These are phyloP conservation scores for Drosophila sucinea DNA, from an alignment of 1,140 invertebrate genomes.

Conservation along the genomic window DNA sequence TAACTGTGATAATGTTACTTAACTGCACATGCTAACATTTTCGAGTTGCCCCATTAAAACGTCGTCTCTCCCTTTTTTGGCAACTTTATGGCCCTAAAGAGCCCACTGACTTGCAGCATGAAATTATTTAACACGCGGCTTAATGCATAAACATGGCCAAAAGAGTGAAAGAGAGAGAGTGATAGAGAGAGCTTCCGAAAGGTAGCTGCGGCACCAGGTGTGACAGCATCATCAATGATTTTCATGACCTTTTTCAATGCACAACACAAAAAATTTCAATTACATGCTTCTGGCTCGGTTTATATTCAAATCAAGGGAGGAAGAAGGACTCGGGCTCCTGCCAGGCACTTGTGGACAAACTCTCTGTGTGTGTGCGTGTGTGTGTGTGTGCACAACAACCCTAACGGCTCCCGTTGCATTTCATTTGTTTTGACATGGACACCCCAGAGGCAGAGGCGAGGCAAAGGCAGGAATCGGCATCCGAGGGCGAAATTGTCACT, in stretches of 20 bases:
- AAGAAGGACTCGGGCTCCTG: background rate
- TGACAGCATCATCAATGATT: slow-evolving; percentile 26
- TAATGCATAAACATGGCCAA: slow-evolving; percentile 77
- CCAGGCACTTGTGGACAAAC: slow-evolving; percentile 69
- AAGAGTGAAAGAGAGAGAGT: slow-evolving; percentile 16
- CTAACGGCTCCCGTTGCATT: slow-evolving; percentile 57
- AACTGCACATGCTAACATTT: slow-evolving; percentile 80
- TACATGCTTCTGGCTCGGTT: slow-evolving; percentile 21
- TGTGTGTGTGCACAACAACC: slow-evolving; percentile 51
- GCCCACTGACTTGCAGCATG: slow-evolving; percentile 56
- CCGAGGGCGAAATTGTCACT: background rate
- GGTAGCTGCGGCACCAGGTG: slow-evolving; percentile 52
- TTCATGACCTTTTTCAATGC: background rate
- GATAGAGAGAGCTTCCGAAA: background rate
- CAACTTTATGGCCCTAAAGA: slow-evolving; percentile 74
- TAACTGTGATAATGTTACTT: slow-evolving; percentile 65
- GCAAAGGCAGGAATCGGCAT: background rate
- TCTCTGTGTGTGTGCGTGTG: slow-evolving; percentile 41
- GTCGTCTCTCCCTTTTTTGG: slow-evolving; percentile 31
- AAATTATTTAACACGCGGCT: slow-evolving; percentile 66
- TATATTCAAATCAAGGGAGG: slow-evolving; percentile 52
- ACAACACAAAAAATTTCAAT: slow-evolving; percentile 4
- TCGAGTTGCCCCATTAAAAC: slow-evolving; percentile 57
- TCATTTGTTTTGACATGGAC: slow-evolving; percentile 73
- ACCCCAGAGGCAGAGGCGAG: slow-evolving; percentile 39